phyloP scores from a whole-genome alignment of 2,888 invertebrate species.

The Tetragnatha montana region DNA sequence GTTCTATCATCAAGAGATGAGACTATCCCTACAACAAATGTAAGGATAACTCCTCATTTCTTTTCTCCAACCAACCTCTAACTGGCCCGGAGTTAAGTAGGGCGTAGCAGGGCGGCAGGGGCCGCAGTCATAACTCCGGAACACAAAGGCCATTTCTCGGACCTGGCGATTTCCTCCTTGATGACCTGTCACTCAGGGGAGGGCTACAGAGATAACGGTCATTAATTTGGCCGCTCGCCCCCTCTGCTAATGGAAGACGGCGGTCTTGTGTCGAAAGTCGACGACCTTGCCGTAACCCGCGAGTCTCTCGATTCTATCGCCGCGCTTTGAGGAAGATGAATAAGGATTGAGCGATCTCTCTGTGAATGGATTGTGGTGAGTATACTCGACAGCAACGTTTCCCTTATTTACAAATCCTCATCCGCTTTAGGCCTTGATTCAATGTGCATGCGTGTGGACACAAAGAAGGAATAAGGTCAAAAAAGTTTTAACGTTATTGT shows the following conservation, averaged over 20 bases:
- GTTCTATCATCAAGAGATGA: too few species aligned
- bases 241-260: conserved; percentile 5
- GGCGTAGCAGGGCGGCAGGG: not conserved
- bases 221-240: conserved; percentile 43
- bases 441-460: too few species aligned
- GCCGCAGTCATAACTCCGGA: conserved; percentile 47
- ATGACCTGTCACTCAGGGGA: conserved; percentile 50
- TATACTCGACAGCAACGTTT: too few species aligned
- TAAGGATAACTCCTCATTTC: too few species aligned
- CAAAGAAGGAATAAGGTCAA: too few species aligned
- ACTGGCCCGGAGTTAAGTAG: conserved; percentile 21
- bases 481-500: too few species aligned
- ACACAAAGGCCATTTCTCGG: conserved; percentile 42
- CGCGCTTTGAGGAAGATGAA: not conserved
- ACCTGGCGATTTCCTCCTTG: conserved; percentile 50
- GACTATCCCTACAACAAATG: too few species aligned
- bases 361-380: too few species aligned
- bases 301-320: not conserved
- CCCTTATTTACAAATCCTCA: too few species aligned
- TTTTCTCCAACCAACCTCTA: conserved; percentile 4
- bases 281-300: not conserved
- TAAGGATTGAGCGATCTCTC: too few species aligned
- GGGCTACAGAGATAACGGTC: conserved; percentile 40
- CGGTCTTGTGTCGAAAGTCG: conserved; percentile 21
- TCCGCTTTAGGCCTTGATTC: too few species aligned